phyloP scores from a whole-genome alignment of 1,140 invertebrate species.

The Melitaea cinxia region DNA sequence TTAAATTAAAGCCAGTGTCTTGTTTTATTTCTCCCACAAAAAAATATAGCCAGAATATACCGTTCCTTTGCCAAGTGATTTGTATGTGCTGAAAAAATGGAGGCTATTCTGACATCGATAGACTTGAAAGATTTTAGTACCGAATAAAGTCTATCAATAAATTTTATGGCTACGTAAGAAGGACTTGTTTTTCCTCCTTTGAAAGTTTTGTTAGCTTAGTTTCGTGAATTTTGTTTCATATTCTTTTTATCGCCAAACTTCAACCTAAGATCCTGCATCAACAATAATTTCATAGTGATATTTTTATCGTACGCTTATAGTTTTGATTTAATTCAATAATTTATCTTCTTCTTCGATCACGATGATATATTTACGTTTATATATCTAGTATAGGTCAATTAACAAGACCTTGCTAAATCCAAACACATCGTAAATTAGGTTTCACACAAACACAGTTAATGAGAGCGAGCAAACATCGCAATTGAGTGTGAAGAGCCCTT shows the following conservation, averaged over 20 bases:
- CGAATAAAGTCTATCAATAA: slow-evolving; percentile 56
- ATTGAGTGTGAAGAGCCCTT: slow-evolving; percentile 55
- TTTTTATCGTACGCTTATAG: background rate
- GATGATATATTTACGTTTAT: background rate
- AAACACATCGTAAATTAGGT: slow-evolving; percentile 76
- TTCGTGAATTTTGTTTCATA: slow-evolving; percentile 32
- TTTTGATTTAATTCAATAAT: background rate
- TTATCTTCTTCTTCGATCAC: background rate
- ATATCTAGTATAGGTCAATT: slow-evolving; percentile 62
- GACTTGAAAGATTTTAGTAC: slow-evolving; percentile 51
- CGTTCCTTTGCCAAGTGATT: slow-evolving; percentile 34
- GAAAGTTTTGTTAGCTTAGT: slow-evolving; percentile 29
- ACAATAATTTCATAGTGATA: background rate
- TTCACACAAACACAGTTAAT: slow-evolving; percentile 73
- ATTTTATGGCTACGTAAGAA: slow-evolving; percentile 50
- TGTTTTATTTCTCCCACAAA: slow-evolving; percentile 19
- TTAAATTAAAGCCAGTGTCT: slow-evolving; percentile 23
- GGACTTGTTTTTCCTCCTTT: slow-evolving; percentile 48
- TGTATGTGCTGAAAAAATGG: slow-evolving; percentile 31
- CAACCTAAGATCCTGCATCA: slow-evolving; percentile 9
- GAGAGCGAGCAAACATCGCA: slow-evolving; percentile 64
- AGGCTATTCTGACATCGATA: slow-evolving; percentile 41
- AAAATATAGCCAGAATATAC: slow-evolving; percentile 32
- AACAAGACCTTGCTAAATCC: slow-evolving; percentile 54
- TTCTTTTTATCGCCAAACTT: slow-evolving; percentile 28